Evolutionary conservation across 2,888 invertebrate species (phyloP).

Genomic region (Oligia latruncula): DNA sequence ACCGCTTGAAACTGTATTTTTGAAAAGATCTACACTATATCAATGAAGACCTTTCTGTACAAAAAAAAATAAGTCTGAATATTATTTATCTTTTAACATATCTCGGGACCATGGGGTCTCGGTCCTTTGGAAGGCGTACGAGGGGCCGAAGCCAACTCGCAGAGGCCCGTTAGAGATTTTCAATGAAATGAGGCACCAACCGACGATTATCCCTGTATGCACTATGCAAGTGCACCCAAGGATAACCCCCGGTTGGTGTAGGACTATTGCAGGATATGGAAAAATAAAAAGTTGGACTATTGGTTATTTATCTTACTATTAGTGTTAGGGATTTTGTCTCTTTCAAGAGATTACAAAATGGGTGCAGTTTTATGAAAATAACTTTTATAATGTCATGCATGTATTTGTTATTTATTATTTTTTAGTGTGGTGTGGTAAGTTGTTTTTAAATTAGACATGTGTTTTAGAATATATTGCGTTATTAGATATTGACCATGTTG

Average conservation of each 20-base stretch:
- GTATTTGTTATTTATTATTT: slow-evolving; percentile 4
- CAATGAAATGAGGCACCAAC: no score
- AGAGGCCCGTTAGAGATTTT: no score
- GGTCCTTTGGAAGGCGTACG: no score
- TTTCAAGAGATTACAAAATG: background rate
- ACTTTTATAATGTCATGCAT: background rate
- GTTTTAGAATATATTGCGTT: slow-evolving; percentile 24
- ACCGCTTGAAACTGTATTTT: background rate
- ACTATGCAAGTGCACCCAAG: no score
- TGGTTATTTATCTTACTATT: no score
- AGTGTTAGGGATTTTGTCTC: background rate
- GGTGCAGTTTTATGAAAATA: background rate
- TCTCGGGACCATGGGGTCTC: no score
- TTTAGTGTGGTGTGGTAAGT: slow-evolving; percentile 11
- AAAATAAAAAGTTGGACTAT: no score
- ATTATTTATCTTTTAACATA: background rate
- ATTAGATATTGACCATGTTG: background rate
- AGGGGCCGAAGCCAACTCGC: no score
- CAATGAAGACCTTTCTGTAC: background rate
- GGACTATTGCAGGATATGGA: no score
- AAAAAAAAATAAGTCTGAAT: slow-evolving; percentile 11
- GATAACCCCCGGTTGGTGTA: no score
- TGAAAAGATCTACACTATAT: background rate
- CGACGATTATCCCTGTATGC: no score
- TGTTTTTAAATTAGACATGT: slow-evolving; percentile 21